Evolutionary conservation across 2,113 vertebrate species (phyloP).

Genomic region (Piprites chloris): DNA sequence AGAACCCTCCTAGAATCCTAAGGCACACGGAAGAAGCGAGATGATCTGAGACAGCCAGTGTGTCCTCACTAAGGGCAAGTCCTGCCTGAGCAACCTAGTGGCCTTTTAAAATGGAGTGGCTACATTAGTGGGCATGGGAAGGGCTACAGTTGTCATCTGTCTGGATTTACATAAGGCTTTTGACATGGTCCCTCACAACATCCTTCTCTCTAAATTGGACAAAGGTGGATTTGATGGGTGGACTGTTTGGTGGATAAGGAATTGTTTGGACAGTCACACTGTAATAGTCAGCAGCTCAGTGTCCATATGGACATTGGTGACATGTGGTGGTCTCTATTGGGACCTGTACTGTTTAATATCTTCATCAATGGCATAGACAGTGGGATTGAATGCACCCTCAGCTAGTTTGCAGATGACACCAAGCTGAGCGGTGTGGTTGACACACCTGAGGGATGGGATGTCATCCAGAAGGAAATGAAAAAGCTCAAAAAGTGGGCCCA

Average conservation of each 20-base stretch:
- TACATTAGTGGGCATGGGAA: neutral
- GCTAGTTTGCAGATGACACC: neutral
- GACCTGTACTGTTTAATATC: neutral
- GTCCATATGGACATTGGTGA: neutral
- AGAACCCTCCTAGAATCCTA: neutral
- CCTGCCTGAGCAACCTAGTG: neutral
- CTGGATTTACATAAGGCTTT: neutral
- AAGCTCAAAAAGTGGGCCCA: neutral
- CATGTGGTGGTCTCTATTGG: neutral
- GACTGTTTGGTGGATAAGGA: neutral
- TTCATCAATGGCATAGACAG: neutral
- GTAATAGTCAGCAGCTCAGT: neutral
- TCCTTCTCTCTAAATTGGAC: neutral
- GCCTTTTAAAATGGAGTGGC: neutral
- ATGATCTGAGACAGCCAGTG: neutral
- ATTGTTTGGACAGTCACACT: neutral
- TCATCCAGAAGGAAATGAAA: neutral
- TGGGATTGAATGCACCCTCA: accelerated
- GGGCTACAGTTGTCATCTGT: neutral
- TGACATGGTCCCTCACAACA: accelerated
- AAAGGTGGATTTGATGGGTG: neutral
- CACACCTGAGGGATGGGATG: neutral
- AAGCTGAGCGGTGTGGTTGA: neutral
- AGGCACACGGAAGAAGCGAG: neutral
- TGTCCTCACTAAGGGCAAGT: neutral